Base-by-base conservation (phyloP, 2,888 invertebrate species). In the Drosophila gaucha region DNA sequence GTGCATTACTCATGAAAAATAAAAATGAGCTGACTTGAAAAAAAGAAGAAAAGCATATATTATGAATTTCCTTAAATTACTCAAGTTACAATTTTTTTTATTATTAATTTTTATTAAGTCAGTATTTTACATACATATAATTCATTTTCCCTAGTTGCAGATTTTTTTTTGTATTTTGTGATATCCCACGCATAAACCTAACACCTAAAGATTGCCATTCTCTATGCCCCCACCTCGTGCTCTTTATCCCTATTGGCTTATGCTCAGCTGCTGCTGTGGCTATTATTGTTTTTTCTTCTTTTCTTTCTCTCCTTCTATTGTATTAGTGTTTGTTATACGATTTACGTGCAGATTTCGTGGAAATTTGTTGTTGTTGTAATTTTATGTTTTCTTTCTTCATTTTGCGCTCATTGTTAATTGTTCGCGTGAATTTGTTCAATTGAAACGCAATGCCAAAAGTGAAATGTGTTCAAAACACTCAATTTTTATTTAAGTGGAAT, bases 401-500 rank as follows among this genome's bases (percentile, higher is more conserved):
- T 57, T 75, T 72, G 59, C 54, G 60, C 56, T 57, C 54, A 73
- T 87, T 89, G 80, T 89, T 90, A 90, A 90, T 89, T 90, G 89
- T 90, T 90, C 85, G 78, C 87, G 83, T 88, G 89, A 90, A 89
- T 78, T 90, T 88, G 67, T 86, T 90, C 80, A 89, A 89, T 83
- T 87, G 89, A 87, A 83, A 73, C 77, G 86, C 75, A 80, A 86
- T 80, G 74, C 77, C 71, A 87, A 89, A 86, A 80, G 80, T 86
- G 80, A 82, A 87, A 83, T 89, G 78, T 88, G 86, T 72, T 73
- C 86, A 89, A 89, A 85, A 88, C 79, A 85, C 74, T 80, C 67
- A 83, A 86, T 86, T 67, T 71, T 71, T 55, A 24, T 71, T 56
- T 57, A 59, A 77, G 65, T 75, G 76, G 67, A 66, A 56, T 55